Evolutionary conservation across 2,113 vertebrate species (phyloP).

Genomic region (Rhabdomys dilectus): DNA sequence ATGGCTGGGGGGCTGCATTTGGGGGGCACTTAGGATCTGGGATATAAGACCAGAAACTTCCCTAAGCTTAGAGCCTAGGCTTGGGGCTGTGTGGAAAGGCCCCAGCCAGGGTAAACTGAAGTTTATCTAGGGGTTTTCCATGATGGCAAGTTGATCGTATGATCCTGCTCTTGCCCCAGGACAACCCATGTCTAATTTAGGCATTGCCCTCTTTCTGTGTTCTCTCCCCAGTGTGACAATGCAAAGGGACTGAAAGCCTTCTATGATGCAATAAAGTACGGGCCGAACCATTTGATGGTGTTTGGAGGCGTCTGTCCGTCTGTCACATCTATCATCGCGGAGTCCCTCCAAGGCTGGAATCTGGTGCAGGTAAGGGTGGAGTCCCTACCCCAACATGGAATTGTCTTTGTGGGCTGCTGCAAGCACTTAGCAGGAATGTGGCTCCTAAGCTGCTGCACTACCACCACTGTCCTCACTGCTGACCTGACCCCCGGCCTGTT

Average conservation of each 20-base stretch:
- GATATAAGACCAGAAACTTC: not conserved
- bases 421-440: not conserved
- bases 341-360: slow-evolving; percentile 98
- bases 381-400: not conserved
- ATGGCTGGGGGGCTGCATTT: not conserved
- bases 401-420: not conserved
- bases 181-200: slow-evolving; percentile 60
- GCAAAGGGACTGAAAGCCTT: slow-evolving; percentile 99
- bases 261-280: slow-evolving; percentile 99
- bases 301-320: slow-evolving; percentile 99
- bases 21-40: not conserved
- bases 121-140: not conserved
- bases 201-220: slow-evolving; percentile 59
- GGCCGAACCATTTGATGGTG: slow-evolving; percentile 99
- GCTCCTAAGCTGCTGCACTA: not conserved
- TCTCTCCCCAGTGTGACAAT: slow-evolving; percentile 93
- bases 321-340: slow-evolving; percentile 98
- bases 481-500: not conserved
- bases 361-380: slow-evolving; percentile 95
- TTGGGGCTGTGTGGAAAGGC: not conserved
- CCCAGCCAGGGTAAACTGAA: not conserved
- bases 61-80: not conserved
- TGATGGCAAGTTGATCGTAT: not conserved
- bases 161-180: not conserved
- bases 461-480: not conserved